A percentile compares a stretch with the other conserved stretches of the same genome.
Conservation (phyloP, 2,113 vertebrate genomes). For the Sprattus sprattus region DNA sequence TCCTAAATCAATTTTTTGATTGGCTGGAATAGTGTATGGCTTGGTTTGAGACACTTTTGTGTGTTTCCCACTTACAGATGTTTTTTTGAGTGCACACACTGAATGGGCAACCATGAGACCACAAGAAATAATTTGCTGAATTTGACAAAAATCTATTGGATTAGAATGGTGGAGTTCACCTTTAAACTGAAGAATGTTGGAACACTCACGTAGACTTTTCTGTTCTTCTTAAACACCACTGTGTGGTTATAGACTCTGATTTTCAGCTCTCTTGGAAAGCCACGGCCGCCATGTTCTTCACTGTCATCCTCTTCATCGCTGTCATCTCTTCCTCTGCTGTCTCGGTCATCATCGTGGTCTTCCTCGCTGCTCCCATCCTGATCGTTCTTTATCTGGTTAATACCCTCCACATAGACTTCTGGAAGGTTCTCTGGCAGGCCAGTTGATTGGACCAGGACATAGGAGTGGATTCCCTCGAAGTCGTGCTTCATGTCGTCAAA, state of each 20-base stretch:
- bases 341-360: constrained; percentile 27
- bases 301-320: constrained; percentile 19
- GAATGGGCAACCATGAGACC: too few species aligned
- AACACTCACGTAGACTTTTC: constrained; percentile 41
- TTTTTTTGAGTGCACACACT: too few species aligned
- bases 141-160: too few species aligned
- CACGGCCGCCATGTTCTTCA: constrained; percentile 26
- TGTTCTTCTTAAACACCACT: constrained; percentile 67
- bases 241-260: constrained; percentile 77
- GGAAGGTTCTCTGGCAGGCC: constrained; percentile 65
- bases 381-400: constrained; percentile 47
- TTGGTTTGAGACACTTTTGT: too few species aligned
- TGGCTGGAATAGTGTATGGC: too few species aligned
- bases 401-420: constrained; percentile 71
- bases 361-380: constrained; percentile 31
- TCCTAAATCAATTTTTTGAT: too few species aligned
- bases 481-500: constrained; percentile 74
- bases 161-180: too few species aligned
- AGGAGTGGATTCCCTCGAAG: constrained; percentile 71
- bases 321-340: constrained; percentile 35
- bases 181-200: neutral
- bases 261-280: constrained; percentile 65
- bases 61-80: too few species aligned
- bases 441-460: constrained; percentile 70
- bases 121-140: too few species aligned